phyloP scores from a whole-genome alignment of 2,797 vertebrate genomes.

The Vultur gryphus region DNA sequence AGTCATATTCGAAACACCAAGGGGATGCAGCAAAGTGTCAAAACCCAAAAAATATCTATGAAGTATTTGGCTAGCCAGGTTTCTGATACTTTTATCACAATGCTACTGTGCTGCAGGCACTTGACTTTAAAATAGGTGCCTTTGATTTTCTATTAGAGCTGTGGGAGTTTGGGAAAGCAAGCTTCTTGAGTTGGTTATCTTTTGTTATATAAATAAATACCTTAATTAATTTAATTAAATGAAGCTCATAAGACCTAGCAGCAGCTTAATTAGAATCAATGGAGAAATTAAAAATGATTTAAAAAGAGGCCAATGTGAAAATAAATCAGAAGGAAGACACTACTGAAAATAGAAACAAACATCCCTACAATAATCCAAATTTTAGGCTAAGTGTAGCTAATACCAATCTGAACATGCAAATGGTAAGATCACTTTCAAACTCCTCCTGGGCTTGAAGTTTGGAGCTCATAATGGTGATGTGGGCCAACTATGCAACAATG shows the following conservation, averaged over 20 bases:
- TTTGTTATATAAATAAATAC: conserved; percentile 29
- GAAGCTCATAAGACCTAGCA: neutral
- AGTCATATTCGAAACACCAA: neutral
- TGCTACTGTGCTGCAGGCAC: neutral
- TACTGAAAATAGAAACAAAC: neutral
- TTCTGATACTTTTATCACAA: neutral
- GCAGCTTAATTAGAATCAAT: conserved; percentile 39
- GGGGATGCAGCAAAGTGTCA: neutral
- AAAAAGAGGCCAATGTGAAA: neutral
- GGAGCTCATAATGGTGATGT: rapidly evolving
- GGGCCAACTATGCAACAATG: neutral
- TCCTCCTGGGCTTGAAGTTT: neutral
- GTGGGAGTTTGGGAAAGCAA: neutral
- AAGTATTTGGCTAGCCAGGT: neutral
- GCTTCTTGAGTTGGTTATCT: neutral
- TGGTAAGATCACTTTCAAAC: neutral
- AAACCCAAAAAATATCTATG: rapidly evolving
- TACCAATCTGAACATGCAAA: neutral
- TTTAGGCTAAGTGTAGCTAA: neutral
- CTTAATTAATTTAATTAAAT: conserved; percentile 32
- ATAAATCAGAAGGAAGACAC: neutral
- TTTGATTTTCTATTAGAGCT: neutral
- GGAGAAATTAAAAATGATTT: conserved; percentile 1
- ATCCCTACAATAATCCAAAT: neutral
- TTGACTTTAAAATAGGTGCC: neutral